A percentile compares a stretch with the other conserved stretches of the same genome.
These are phyloP conservation scores for Phania funesta DNA, from an alignment of 2,888 invertebrate species.

Conservation along the genomic window DNA sequence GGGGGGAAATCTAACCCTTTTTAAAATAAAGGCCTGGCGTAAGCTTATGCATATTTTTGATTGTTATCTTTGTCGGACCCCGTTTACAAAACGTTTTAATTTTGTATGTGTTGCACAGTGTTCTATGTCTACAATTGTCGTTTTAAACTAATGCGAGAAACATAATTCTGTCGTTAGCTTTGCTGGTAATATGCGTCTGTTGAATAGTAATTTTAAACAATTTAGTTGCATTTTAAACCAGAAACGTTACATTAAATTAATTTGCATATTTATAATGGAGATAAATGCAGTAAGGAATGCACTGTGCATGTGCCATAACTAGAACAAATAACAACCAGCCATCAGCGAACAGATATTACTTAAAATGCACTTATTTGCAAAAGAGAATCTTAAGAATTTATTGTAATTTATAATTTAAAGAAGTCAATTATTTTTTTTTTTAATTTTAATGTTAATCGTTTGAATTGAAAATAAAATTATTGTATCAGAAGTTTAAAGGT, in stretches of 20 bases:
- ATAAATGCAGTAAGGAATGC: not conserved
- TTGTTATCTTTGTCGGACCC: too few relatives aligned
- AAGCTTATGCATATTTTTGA: too few relatives aligned
- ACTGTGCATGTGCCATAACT: not conserved
- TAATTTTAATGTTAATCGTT: too few relatives aligned
- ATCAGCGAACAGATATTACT: not conserved
- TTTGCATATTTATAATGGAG: constrained; percentile 4
- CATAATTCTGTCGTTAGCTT: not conserved
- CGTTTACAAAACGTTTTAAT: too few relatives aligned
- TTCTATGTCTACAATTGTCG: not conserved
- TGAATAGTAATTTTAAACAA: not conserved
- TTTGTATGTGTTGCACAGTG: not conserved
- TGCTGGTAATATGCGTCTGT: not conserved
- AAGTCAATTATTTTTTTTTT: not conserved
- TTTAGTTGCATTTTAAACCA: not conserved
- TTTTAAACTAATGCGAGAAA: not conserved
- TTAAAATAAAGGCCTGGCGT: too few relatives aligned
- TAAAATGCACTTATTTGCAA: not conserved
- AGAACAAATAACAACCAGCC: not conserved
- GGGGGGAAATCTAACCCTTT: too few relatives aligned
- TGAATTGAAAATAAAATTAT: too few relatives aligned
- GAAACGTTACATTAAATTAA: not conserved
- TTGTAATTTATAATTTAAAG: not conserved
- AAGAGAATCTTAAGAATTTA: constrained; percentile 12
- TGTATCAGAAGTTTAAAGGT: too few relatives aligned